phyloP scores from a whole-genome alignment of 2,888 invertebrate species.

The Perdita meconis region DNA sequence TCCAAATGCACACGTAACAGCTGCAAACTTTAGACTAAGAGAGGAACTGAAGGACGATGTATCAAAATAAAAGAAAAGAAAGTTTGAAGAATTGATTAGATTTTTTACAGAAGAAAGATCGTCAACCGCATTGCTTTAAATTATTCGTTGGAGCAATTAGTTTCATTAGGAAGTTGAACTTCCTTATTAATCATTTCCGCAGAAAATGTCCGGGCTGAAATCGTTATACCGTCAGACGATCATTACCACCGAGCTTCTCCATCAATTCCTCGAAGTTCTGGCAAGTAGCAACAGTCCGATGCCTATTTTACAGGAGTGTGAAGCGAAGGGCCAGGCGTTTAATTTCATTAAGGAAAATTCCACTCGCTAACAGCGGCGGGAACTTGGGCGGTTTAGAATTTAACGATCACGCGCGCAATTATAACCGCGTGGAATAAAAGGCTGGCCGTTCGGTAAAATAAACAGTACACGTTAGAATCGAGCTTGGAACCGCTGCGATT shows the following conservation, averaged over 20 bases:
- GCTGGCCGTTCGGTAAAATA: conserved; percentile 7
- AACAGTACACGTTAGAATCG: conserved; percentile 29
- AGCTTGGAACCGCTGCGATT: conserved; percentile 14
- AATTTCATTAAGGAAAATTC: conserved; percentile 5
- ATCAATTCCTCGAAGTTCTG: too few species aligned
- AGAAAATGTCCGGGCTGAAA: too few species aligned
- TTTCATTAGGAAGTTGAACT: too few species aligned
- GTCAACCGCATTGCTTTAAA: background rate
- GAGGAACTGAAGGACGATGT: background rate
- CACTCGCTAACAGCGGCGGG: background rate
- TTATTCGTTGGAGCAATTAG: too few species aligned
- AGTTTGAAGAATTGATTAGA: background rate
- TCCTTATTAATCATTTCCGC: too few species aligned
- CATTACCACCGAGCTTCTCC: background rate
- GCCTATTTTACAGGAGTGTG: background rate
- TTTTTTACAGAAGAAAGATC: background rate
- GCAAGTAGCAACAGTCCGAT: too few species aligned
- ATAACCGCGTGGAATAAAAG: conserved; percentile 22
- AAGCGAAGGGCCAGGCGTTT: background rate
- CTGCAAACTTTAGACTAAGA: too few species aligned
- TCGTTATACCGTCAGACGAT: background rate
- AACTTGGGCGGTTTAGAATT: conserved; percentile 11
- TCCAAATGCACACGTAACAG: too few species aligned
- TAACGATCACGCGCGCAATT: conserved; percentile 28
- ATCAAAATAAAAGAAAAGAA: background rate